Evolutionary conservation across 2,797 vertebrate species (phyloP), one percentile per base, ranked within the genome.

Genomic region (Echeneis naucrates): DNA sequence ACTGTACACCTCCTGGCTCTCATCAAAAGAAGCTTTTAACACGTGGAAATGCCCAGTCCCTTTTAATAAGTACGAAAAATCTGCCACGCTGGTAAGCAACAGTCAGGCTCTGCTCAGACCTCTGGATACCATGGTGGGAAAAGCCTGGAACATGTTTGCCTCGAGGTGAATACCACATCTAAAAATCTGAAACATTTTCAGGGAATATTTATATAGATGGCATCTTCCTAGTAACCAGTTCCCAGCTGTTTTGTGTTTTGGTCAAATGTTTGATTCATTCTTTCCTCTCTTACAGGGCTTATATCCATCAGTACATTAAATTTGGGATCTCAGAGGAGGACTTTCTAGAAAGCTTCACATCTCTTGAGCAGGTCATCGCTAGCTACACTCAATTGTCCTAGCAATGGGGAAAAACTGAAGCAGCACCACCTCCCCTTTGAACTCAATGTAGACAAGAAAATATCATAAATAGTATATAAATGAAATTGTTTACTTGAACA

Each of bases 61-160:
- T 30, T 99, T 99, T 76, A 95, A 96, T 79, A 96, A 95, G 67
- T 99, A 99, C 0, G 97, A 99, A 60, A 99, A 97, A 68, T 97
- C 94, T 5, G 97, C 97, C 0, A 87, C 96, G 1, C 79, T 99
- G 91, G 95, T 99, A 91, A 99, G 97, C 86, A 99, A 99, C 59
- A 98, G 97, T 80, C 97, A 99, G 87, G 95, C 95, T 81, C 89
- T 99, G 81, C 92, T 99, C 71, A 93, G 92, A 66, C 96, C 97
- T 23, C 90, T 99, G 40, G 95, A 99, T 68, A 82, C 24, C 45
- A 93, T 97, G 30, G 96, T 99, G 82, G 94, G 95, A 59, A 99
- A 97, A 87, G 98, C 97, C 2, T 99, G 98, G 98, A 97, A 96
- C 72, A 99, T 99, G 98, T 99, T 99, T 89, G 96, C 97, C n/a